A percentile compares a stretch with the other conserved stretches of the same genome.
Evolutionary conservation across 1,140 invertebrate species (phyloP).

Genomic region (Cydia amplana): DNA sequence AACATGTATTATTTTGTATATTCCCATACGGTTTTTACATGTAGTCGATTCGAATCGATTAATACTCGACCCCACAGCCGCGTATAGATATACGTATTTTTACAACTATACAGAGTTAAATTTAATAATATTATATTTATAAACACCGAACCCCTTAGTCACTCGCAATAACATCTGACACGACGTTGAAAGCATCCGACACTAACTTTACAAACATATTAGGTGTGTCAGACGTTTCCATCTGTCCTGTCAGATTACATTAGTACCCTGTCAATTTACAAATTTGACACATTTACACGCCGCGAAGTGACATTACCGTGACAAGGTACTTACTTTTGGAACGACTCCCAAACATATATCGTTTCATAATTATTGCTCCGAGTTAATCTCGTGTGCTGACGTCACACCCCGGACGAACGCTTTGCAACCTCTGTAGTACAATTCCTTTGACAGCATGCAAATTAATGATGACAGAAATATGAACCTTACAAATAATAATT

Average conservation of each 20-base stretch:
- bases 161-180: not conserved
- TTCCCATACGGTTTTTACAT: not conserved
- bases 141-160: not conserved
- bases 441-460: not conserved
- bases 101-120: constrained; percentile 12
- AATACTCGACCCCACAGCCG: not conserved
- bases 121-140: constrained; percentile 14
- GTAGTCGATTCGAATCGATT: not conserved
- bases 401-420: not conserved
- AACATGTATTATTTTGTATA: not conserved
- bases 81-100: not conserved
- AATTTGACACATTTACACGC: constrained; percentile 19
- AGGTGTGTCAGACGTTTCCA: not conserved
- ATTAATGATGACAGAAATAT: constrained; percentile 6
- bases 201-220: not conserved
- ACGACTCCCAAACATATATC: not conserved
- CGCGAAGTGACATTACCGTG: not conserved
- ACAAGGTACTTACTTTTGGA: not conserved
- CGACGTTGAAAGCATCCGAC: not conserved
- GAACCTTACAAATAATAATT: not conserved
- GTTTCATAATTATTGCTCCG: constrained; percentile 1
- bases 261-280: constrained; percentile 16
- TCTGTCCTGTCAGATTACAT: not conserved
- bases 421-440: not conserved
- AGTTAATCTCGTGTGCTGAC: not conserved